Conservation (phyloP, 1,140 invertebrate genomes). For the Drosophila sproati region DNA sequence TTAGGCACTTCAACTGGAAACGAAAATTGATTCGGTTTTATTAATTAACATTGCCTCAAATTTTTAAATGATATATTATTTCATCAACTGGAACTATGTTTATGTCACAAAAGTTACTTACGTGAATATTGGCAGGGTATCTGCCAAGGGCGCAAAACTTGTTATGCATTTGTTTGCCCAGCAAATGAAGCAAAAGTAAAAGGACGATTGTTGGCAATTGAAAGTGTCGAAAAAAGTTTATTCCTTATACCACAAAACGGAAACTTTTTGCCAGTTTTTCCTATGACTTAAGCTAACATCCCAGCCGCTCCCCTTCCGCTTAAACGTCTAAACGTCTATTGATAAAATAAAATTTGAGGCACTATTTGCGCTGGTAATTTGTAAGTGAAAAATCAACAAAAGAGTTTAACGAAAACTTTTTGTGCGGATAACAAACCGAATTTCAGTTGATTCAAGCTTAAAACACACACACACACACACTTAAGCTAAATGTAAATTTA, state of each 20-base stretch:
- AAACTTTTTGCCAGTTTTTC: slow-evolving; percentile 3
- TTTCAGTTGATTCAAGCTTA: slow-evolving; percentile 16
- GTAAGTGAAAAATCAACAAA: slow-evolving; percentile 60
- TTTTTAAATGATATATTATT: too few relatives aligned
- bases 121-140: too few relatives aligned
- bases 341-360: slow-evolving; percentile 22
- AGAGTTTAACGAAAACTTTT: slow-evolving; percentile 42
- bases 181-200: slow-evolving; percentile 19
- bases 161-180: slow-evolving; percentile 13
- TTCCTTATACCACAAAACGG: neutral
- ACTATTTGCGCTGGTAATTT: slow-evolving; percentile 54
- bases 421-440: slow-evolving; percentile 24
- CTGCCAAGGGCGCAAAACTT: neutral
- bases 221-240: slow-evolving; percentile 24
- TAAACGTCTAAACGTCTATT: neutral
- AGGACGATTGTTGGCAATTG: slow-evolving; percentile 16
- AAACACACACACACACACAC: slow-evolving; percentile 2
- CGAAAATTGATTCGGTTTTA: too few relatives aligned
- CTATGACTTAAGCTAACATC: neutral
- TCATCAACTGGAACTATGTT: too few relatives aligned
- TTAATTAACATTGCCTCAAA: too few relatives aligned
- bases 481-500: slow-evolving; percentile 50
- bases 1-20: too few relatives aligned
- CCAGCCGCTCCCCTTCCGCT: neutral
- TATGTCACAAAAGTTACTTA: too few relatives aligned